Conservation (phyloP, 2,113 vertebrate genomes). For the Sturnus vulgaris region DNA sequence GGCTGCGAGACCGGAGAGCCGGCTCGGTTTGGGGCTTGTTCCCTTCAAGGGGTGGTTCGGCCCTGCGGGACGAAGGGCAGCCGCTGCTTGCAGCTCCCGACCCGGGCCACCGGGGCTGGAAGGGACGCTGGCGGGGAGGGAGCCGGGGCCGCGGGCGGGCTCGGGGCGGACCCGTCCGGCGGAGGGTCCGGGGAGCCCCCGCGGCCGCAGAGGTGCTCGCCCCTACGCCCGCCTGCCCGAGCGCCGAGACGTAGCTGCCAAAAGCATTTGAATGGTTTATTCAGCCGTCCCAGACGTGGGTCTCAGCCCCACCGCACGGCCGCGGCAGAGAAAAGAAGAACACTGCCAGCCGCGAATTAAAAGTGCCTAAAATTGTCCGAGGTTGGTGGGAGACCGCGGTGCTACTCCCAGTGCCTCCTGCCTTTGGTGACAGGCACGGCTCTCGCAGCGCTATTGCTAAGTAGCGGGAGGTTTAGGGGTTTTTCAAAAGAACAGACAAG, state of each 20-base stretch:
- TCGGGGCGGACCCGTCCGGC: neutral
- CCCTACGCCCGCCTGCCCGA: no score
- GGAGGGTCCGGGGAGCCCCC: neutral
- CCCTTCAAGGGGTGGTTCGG: no score
- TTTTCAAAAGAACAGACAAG: neutral
- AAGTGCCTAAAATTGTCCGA: neutral
- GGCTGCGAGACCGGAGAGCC: neutral
- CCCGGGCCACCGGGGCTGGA: neutral
- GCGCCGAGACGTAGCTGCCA: neutral
- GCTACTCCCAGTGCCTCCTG: neutral
- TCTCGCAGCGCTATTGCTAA: neutral
- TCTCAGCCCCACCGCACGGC: neutral
- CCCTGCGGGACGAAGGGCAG: neutral
- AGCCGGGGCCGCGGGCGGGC: neutral
- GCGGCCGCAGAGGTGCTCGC: neutral
- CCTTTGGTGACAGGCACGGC: neutral
- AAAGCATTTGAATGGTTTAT: neutral
- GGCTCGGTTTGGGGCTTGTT: neutral
- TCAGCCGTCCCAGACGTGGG: neutral
- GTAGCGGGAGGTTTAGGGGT: neutral
- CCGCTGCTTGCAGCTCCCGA: neutral
- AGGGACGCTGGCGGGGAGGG: neutral
- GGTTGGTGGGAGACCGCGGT: neutral
- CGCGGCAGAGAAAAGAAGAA: neutral
- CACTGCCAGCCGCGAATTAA: neutral